These are phyloP conservation scores for Eclectus roratus DNA, from an alignment of 2,113 vertebrate species.

Conservation along the genomic window DNA sequence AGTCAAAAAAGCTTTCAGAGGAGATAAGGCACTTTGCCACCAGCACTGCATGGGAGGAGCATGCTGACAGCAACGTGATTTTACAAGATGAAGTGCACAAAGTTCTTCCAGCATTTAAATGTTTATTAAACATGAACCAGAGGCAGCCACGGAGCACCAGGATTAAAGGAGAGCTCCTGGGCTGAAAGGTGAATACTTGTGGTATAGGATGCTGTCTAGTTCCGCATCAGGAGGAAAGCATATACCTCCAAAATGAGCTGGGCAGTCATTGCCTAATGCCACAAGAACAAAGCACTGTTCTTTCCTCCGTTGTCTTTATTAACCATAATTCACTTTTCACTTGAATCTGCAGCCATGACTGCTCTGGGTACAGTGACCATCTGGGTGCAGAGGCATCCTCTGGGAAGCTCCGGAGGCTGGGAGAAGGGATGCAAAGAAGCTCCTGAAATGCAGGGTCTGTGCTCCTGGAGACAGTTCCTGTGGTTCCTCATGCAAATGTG, in stretches of 20 bases:
- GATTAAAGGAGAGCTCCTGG: neutral
- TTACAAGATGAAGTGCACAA: slow-evolving; percentile 26
- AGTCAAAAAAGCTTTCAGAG: slow-evolving; percentile 56
- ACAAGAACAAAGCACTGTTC: neutral
- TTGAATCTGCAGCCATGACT: neutral
- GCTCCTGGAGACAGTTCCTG: neutral
- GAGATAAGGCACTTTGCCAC: slow-evolving; percentile 39
- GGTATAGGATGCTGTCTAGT: neutral
- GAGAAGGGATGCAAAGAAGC: neutral
- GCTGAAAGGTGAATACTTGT: neutral
- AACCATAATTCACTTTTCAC: neutral
- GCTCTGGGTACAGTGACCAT: neutral
- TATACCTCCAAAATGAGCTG: neutral
- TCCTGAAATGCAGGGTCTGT: neutral
- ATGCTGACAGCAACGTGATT: neutral
- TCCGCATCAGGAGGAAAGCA: neutral
- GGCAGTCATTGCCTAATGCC: neutral
- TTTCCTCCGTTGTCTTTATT: neutral
- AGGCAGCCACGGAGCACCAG: neutral
- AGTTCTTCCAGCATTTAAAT: slow-evolving; percentile 25
- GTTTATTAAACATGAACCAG: slow-evolving; percentile 1
- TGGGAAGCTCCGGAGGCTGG: neutral
- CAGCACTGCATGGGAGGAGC: neutral
- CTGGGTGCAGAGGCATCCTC: neutral
- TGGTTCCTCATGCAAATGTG: slow-evolving; percentile 23